Evolutionary conservation across 2,888 invertebrate species (phyloP).

Genomic region (Monoplex corrugatus): DNA sequence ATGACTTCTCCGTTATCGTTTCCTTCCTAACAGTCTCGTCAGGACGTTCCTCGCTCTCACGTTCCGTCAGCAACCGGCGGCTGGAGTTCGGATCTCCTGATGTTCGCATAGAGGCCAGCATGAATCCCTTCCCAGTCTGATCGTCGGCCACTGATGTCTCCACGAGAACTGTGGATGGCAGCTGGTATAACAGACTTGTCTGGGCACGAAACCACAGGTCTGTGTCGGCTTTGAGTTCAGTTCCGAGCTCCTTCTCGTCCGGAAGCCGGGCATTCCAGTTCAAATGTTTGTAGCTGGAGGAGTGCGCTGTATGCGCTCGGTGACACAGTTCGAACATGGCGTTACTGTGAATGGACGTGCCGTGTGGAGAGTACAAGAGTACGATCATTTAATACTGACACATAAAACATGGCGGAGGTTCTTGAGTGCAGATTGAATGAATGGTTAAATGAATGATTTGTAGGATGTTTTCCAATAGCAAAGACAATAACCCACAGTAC

Average conservation of each 20-base stretch:
- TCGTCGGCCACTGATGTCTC: background rate
- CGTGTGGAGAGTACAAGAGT: too few species aligned
- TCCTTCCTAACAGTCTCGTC: background rate
- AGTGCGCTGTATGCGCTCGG: conserved; percentile 16
- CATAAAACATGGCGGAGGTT: too few species aligned
- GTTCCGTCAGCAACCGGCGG: too few species aligned
- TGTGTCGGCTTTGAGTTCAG: background rate
- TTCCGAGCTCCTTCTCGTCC: background rate
- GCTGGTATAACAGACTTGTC: background rate
- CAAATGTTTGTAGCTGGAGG: background rate
- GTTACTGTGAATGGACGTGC: too few species aligned
- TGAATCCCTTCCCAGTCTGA: background rate
- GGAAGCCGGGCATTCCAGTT: background rate
- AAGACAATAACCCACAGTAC: too few species aligned
- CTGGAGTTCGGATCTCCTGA: too few species aligned
- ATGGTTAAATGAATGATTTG: too few species aligned
- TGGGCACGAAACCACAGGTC: background rate
- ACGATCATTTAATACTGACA: too few species aligned
- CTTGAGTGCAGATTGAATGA: too few species aligned
- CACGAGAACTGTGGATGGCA: conserved; percentile 23
- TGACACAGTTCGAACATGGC: conserved; percentile 25
- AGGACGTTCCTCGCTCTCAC: too few species aligned
- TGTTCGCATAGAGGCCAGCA: too few species aligned
- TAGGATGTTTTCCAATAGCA: too few species aligned
- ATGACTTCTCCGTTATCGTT: background rate